Percentiles rank a stretch among this genome's conserved stretches.
Evolutionary conservation across 2,888 invertebrate genomes (phyloP).

Genomic region (Onchidella celtica): DNA sequence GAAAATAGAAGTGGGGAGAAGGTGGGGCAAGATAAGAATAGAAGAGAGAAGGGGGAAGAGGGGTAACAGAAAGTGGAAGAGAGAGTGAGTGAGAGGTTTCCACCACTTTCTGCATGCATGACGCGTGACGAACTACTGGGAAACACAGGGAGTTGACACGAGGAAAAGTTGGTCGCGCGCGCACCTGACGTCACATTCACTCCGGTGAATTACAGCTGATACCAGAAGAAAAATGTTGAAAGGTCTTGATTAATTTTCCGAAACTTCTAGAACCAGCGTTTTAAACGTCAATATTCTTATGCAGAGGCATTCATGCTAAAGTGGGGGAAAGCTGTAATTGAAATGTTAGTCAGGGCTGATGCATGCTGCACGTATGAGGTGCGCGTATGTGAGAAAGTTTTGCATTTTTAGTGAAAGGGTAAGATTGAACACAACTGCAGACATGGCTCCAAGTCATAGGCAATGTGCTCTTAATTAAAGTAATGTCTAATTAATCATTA

Average conservation of each 20-base stretch:
- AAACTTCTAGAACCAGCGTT: constrained; percentile 44
- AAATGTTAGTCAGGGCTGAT: too few relatives aligned
- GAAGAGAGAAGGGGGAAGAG: neutral
- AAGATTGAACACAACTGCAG: too few relatives aligned
- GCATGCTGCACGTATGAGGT: too few relatives aligned
- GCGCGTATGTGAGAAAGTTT: too few relatives aligned
- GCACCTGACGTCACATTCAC: constrained; percentile 33
- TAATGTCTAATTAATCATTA: too few relatives aligned
- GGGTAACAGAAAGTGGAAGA: neutral
- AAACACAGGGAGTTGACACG: constrained; percentile 4
- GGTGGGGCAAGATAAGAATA: neutral
- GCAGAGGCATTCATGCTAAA: constrained; percentile 16
- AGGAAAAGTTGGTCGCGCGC: neutral
- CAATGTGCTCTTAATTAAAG: too few relatives aligned
- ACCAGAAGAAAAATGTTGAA: constrained; percentile 39
- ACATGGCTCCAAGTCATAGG: too few relatives aligned
- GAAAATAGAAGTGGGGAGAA: too few relatives aligned
- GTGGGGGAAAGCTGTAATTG: constrained; percentile 20
- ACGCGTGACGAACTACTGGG: neutral
- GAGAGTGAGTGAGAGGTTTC: neutral
- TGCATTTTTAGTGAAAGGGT: too few relatives aligned
- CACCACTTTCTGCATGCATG: too few relatives aligned
- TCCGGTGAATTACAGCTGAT: constrained; percentile 39
- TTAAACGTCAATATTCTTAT: constrained; percentile 31
- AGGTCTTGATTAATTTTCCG: constrained; percentile 48